Conservation (phyloP, 2,888 invertebrate species). For the Thysanoteuthis rhombus region DNA sequence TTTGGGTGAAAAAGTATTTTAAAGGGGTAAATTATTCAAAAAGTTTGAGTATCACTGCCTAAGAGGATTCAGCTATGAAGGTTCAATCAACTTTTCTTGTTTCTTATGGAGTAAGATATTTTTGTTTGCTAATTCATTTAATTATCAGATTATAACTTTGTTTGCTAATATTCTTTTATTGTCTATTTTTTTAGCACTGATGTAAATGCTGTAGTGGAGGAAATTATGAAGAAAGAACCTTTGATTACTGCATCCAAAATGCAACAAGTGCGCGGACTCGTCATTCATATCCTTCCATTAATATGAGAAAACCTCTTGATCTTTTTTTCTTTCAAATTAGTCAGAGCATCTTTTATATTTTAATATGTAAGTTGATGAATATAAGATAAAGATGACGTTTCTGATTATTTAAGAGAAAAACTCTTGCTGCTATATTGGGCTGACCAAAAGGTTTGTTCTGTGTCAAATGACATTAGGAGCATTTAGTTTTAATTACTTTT, state of each 20-base stretch:
- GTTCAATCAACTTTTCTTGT: too few relatives aligned
- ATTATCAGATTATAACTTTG: neutral
- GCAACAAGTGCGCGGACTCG: slow-evolving; percentile 66
- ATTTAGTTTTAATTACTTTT: too few relatives aligned
- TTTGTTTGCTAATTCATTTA: neutral
- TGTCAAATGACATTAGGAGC: too few relatives aligned
- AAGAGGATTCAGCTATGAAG: too few relatives aligned
- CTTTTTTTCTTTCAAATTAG: neutral
- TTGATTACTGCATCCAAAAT: slow-evolving; percentile 65
- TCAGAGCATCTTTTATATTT: neutral
- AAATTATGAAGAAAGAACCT: slow-evolving; percentile 65
- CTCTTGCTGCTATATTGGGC: too few relatives aligned
- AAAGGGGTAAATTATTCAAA: too few relatives aligned
- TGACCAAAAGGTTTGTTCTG: too few relatives aligned
- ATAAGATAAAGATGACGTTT: too few relatives aligned
- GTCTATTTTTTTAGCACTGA: slow-evolving; percentile 60
- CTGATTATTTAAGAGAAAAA: too few relatives aligned
- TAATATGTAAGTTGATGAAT: neutral
- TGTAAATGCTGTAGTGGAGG: slow-evolving; percentile 65
- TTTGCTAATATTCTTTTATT: neutral
- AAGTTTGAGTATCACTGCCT: too few relatives aligned
- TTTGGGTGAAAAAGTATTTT: too few relatives aligned
- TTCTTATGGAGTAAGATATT: too few relatives aligned
- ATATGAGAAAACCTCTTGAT: neutral
- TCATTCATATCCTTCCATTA: slow-evolving; percentile 61